A percentile compares a stretch with the other conserved stretches of the same genome.
Evolutionary conservation across 2,113 vertebrate genomes (phyloP).

Genomic region (Proterorhinus semilunaris): DNA sequence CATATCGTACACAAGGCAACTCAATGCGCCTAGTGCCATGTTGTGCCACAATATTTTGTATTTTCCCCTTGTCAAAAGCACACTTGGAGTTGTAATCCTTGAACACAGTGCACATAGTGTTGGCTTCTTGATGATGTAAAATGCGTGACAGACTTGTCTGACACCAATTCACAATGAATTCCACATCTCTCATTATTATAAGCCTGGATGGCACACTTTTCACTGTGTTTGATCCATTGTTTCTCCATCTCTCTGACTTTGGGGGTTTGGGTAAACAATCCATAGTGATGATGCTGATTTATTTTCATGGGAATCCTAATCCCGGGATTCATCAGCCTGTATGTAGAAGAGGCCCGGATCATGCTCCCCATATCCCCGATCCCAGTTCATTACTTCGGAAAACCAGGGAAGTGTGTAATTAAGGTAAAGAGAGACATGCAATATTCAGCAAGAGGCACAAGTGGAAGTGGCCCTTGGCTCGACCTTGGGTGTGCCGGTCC

Average conservation of each 20-base stretch:
- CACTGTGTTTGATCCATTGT: background rate
- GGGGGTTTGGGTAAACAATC: conserved; percentile 1
- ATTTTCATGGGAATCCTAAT: conserved; percentile 12
- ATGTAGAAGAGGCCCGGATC: background rate
- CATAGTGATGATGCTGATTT: conserved; percentile 10
- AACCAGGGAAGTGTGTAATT: conserved; percentile 36
- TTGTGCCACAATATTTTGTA: too few relatives aligned
- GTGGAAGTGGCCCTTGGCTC: conserved; percentile 38
- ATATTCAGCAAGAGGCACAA: conserved; percentile 43
- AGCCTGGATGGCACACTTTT: background rate
- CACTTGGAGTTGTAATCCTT: too few relatives aligned
- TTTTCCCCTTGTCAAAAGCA: too few relatives aligned
- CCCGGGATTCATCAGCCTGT: conserved; percentile 10
- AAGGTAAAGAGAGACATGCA: conserved; percentile 25
- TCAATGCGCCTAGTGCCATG: too few relatives aligned
- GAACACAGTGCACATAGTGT: too few relatives aligned
- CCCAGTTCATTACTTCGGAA: conserved; percentile 25
- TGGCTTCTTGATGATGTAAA: too few relatives aligned
- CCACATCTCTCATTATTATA: background rate
- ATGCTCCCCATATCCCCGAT: conserved; percentile 12
- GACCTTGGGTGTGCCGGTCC: conserved; percentile 35
- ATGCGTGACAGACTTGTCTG: too few relatives aligned
- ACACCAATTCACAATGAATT: too few relatives aligned
- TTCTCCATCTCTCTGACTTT: background rate
- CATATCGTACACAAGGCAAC: too few relatives aligned